A percentile compares a stretch with the other conserved stretches of the same genome.
phyloP scores from a whole-genome alignment of 2,797 vertebrate genomes.

The Darevskia nairensis region DNA sequence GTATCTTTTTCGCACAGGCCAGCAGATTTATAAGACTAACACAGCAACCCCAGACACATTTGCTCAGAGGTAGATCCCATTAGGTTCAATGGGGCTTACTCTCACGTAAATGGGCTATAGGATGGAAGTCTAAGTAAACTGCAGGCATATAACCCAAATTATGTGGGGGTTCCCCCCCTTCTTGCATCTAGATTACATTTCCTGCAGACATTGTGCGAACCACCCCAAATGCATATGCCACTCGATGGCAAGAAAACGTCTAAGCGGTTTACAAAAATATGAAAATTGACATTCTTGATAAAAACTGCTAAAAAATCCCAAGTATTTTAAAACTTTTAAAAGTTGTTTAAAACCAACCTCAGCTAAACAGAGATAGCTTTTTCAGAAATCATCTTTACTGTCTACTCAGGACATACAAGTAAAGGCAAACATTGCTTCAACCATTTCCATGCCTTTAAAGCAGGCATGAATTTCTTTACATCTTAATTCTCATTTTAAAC shows the following conservation, averaged over 20 bases:
- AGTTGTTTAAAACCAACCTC: too few species aligned
- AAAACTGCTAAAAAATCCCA: too few species aligned
- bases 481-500: neutral
- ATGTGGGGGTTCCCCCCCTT: neutral
- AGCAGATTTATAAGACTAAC: neutral
- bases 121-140: neutral
- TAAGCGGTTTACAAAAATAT: too few species aligned
- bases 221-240: neutral
- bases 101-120: neutral
- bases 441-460: too few species aligned
- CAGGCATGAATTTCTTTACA: neutral
- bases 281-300: too few species aligned
- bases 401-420: too few species aligned
- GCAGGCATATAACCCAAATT: neutral
- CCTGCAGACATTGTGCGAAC: neutral
- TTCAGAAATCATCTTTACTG: too few species aligned
- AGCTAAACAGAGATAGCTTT: too few species aligned
- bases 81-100: neutral
- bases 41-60: neutral
- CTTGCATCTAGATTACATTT: too few species aligned
- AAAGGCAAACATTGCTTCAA: too few species aligned
- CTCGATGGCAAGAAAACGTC: too few species aligned
- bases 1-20: neutral
- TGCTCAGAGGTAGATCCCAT: neutral
- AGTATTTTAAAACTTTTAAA: too few species aligned